Base-by-base conservation (phyloP, 2,888 invertebrate genomes). In the Andrena marginata region DNA sequence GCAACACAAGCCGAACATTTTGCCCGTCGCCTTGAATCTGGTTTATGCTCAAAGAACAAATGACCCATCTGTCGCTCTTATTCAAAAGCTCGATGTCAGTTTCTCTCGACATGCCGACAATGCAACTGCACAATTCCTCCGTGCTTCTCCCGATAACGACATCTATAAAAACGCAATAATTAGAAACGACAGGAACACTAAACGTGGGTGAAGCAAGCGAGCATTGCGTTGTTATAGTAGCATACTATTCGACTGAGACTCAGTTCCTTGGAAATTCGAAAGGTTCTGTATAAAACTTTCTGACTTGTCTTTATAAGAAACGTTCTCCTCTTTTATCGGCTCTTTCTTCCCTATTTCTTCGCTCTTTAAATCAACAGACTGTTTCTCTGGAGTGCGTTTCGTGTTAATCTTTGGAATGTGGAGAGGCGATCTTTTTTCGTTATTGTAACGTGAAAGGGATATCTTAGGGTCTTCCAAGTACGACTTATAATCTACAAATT, bases 11-110 rank as follows among this genome's bases (percentile, higher is more conserved):
- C 48, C 89, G 83, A 62, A 94, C 89, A 70, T 89, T 91, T 29
- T 92, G 87, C 63, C 87, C 89, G n/a, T 92, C 90, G 3, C 92
- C 93, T 84, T 92, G 92, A 69, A 93, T 86, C 82, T 92, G 90
- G 72, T 83, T 79, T 48, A 92, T 76, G n/a, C 77, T 90, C 42
- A 91, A 76, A 4, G 86, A 84, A 76, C 92, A 93, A 35, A 90
- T 87, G 48, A 94, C 89, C 94, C 94, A 94, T 60, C 91, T 86
- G 54, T 91, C 91, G 49, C 93, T 91, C 59, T 89, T 90, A 69
- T 94, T 94, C n/a, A 83, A 67, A 7, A 94, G 82, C 80, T 93
- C 92, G 7, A 94, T 88, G 62, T 92, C 91, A 0, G 90, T 87
- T 74, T 92, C 91, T 67, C 89, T 90, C 1, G 88, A 82, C 48